These are phyloP conservation scores for Falco berigora DNA, from an alignment of 2,797 vertebrate genomes.

Conservation along the genomic window DNA sequence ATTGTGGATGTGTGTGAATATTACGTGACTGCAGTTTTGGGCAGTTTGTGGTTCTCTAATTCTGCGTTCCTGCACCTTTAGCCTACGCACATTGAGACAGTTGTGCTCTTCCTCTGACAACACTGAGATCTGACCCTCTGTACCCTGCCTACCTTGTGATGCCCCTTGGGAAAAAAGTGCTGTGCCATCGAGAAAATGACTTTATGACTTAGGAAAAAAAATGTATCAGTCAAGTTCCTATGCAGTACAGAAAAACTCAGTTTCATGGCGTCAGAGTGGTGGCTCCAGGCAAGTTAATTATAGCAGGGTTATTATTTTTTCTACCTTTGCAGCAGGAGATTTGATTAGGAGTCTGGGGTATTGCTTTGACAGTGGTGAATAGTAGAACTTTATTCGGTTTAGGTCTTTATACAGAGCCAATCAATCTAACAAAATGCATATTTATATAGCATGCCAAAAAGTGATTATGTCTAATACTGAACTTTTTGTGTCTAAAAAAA, in stretches of 20 bases:
- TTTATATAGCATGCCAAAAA: slow-evolving; percentile 1
- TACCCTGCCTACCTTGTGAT: neutral
- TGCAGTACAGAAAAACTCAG: neutral
- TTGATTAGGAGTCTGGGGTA: slow-evolving; percentile 34
- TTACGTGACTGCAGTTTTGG: neutral
- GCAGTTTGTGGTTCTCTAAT: neutral
- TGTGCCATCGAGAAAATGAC: neutral
- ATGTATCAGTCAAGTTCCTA: neutral
- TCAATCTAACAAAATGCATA: slow-evolving; percentile 5
- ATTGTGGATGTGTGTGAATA: neutral
- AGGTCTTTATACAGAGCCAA: neutral
- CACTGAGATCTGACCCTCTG: neutral
- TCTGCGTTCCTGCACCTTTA: neutral
- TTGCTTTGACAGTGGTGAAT: slow-evolving; percentile 47
- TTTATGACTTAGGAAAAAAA: neutral
- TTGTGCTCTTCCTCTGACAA: neutral
- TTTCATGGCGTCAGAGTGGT: neutral
- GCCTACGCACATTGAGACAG: neutral
- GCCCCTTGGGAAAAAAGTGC: neutral
- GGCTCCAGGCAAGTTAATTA: slow-evolving; percentile 24
- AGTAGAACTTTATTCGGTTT: slow-evolving; percentile 3
- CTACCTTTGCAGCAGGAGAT: neutral
- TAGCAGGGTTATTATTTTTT: neutral
- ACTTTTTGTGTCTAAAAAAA: neutral
- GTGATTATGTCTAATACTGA: slow-evolving; percentile 6